Conservation (phyloP, 2,113 vertebrate species). For the Datnioides undecimradiatus region DNA sequence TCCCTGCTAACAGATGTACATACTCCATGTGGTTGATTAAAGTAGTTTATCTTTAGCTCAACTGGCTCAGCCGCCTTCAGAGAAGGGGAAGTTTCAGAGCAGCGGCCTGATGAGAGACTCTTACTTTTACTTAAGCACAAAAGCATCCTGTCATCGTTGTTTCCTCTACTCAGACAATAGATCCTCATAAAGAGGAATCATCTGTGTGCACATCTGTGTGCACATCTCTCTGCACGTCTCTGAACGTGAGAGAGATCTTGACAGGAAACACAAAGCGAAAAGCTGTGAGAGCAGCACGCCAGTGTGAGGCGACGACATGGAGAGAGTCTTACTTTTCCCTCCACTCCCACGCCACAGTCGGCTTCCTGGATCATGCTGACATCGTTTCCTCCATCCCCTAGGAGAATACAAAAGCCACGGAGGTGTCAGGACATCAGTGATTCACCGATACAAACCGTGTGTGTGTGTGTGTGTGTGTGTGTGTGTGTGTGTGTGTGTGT, state of each 20-base stretch:
- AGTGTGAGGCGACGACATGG: constrained; percentile 56
- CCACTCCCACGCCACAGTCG: constrained; percentile 97
- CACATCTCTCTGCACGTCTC: constrained; percentile 40
- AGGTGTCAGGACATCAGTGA: constrained; percentile 69
- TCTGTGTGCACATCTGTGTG: constrained; percentile 67
- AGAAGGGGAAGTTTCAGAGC: not conserved
- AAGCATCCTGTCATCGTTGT: constrained; percentile 57
- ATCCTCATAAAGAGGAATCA: constrained; percentile 71
- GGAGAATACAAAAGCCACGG: constrained; percentile 74
- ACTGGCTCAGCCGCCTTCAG: no score
- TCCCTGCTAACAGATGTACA: not conserved
- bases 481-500: not conserved
- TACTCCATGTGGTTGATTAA: not conserved
- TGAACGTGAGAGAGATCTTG: constrained; percentile 63
- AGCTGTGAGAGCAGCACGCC: constrained; percentile 43
- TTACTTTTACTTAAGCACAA: constrained; percentile 43
- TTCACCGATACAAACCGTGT: constrained; percentile 21
- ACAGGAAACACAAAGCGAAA: constrained; percentile 73
- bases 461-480: not conserved
- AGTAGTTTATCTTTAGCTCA: no score
- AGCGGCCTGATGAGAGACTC: not conserved
- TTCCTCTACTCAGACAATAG: constrained; percentile 60
- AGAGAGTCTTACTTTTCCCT: constrained; percentile 93
- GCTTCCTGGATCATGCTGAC: constrained; percentile 99
- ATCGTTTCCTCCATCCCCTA: constrained; percentile 98